phyloP scores from a whole-genome alignment of 2,888 invertebrate genomes.

The Cenopis cana region DNA sequence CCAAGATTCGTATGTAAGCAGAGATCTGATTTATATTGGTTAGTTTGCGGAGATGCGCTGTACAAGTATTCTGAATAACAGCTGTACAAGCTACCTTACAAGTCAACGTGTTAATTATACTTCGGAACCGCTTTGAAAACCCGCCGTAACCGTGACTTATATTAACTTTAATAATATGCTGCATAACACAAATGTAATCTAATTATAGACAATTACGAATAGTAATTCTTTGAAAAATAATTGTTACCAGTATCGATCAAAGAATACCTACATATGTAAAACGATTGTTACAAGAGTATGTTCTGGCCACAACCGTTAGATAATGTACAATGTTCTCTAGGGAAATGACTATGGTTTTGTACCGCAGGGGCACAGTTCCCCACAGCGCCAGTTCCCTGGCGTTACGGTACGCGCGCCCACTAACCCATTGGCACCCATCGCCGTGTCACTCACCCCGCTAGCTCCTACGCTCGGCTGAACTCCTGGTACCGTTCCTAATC shows the following conservation, averaged over 20 bases:
- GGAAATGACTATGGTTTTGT: not conserved
- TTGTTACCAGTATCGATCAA: conserved; percentile 23
- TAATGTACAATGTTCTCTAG: conserved; percentile 14
- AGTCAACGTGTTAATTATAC: conserved; percentile 30
- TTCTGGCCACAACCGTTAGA: conserved; percentile 2
- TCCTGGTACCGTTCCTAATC: conserved; percentile 17
- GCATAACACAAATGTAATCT: conserved; percentile 37
- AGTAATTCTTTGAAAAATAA: conserved; percentile 35
- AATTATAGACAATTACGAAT: conserved; percentile 36
- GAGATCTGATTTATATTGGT: not conserved
- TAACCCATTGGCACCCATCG: conserved; percentile 44
- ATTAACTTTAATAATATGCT: conserved; percentile 32
- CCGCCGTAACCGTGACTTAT: conserved; percentile 27
- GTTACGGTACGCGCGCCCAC: conserved; percentile 42
- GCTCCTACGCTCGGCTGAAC: conserved; percentile 7
- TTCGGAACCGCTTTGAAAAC: conserved; percentile 16
- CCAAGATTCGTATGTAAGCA: not conserved
- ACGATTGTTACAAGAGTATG: not conserved
- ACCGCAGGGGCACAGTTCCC: conserved; percentile 36
- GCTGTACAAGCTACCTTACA: conserved; percentile 30
- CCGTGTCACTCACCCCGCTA: conserved; percentile 38
- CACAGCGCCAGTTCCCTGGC: conserved; percentile 30
- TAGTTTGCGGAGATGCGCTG: not conserved
- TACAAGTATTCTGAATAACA: not conserved
- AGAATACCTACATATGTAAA: not conserved